Conservation (phyloP, 1,140 invertebrate species). For the Euwallacea similis region DNA sequence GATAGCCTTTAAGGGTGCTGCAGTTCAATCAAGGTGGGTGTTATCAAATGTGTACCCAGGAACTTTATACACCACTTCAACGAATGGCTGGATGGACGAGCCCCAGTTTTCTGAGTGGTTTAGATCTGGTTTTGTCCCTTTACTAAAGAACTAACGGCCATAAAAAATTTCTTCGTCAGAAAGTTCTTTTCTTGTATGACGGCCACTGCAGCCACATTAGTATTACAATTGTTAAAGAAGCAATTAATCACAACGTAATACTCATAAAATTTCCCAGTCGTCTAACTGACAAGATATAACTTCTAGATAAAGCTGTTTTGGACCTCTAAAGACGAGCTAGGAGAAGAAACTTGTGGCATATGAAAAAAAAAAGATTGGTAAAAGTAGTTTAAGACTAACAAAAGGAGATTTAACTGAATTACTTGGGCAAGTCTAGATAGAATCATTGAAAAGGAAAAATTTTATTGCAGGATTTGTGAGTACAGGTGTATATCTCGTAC, state of each 20-base stretch:
- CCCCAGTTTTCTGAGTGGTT: constrained; percentile 48
- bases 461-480: too few species aligned
- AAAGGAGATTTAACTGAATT: too few species aligned
- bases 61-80: constrained; percentile 46
- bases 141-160: constrained; percentile 24
- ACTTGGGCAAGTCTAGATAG: too few species aligned
- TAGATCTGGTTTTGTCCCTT: constrained; percentile 25
- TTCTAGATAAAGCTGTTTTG: too few species aligned
- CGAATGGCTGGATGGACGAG: constrained; percentile 51
- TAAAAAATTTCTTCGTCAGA: constrained; percentile 25
- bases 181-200: constrained; percentile 25
- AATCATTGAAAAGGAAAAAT: too few species aligned
- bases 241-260: constrained; percentile 28
- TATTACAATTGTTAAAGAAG: constrained; percentile 25
- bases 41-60: constrained; percentile 42
- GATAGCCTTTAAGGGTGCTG: constrained; percentile 47
- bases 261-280: constrained; percentile 36
- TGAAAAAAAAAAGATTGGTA: too few species aligned
- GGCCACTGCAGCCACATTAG: constrained; percentile 34
- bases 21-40: constrained; percentile 47
- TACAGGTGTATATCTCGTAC: too few species aligned
- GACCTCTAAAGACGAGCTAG: too few species aligned
- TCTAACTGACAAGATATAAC: too few species aligned
- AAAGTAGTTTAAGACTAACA: too few species aligned
- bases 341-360: too few species aligned